These are phyloP conservation scores for Galago senegalensis DNA, from an alignment of 2,797 vertebrate genomes.

Conservation along the genomic window DNA sequence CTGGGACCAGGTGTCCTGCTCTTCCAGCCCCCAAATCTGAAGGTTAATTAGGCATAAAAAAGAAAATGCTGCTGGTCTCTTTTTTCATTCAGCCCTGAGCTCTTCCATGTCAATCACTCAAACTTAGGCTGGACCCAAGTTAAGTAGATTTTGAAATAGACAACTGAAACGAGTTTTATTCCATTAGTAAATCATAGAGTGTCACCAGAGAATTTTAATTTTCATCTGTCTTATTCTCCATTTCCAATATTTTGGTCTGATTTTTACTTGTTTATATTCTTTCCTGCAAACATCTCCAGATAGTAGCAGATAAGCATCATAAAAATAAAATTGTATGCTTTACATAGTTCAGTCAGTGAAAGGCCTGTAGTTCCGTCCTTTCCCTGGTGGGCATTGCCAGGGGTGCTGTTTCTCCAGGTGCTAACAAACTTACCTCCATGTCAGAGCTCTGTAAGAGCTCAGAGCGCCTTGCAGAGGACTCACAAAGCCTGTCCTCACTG, in stretches of 20 bases:
- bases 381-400: background rate
- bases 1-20: background rate
- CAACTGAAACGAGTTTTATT: background rate
- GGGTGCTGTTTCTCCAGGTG: background rate
- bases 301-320: background rate
- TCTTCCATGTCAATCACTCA: background rate
- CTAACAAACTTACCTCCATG: background rate
- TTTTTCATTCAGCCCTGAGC: background rate
- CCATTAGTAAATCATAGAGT: background rate
- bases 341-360: background rate
- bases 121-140: background rate
- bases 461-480: background rate
- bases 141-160: background rate
- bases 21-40: background rate
- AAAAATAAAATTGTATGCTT: background rate
- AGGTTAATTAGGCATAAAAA: background rate
- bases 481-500: background rate
- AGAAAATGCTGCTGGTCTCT: background rate
- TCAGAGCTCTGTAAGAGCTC: background rate
- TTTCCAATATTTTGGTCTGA: slow-evolving; percentile 10
- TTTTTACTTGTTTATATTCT: background rate
- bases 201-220: background rate
- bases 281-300: background rate
- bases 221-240: background rate
- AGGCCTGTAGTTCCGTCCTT: rapidly evolving